These are phyloP conservation scores for Brenthis daphne DNA, from an alignment of 2,888 invertebrate genomes.

Conservation along the genomic window DNA sequence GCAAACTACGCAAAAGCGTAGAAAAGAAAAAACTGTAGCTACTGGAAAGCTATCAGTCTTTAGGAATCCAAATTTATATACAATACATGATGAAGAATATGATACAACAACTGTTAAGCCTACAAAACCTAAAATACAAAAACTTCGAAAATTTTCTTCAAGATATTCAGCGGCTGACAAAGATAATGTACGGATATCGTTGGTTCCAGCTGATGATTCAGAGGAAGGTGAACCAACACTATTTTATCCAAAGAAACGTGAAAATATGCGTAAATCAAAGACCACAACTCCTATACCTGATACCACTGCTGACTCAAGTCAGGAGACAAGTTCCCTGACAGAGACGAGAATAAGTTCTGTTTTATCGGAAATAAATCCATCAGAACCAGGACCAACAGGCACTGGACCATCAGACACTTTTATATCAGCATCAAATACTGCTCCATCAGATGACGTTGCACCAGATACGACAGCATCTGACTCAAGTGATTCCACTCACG, in stretches of 20 bases:
- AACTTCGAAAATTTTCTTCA: slow-evolving; percentile 46
- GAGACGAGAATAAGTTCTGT: slow-evolving; percentile 22
- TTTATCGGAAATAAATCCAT: slow-evolving; percentile 34
- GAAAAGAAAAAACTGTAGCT: slow-evolving; percentile 44
- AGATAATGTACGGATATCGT: slow-evolving; percentile 59
- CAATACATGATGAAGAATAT: slow-evolving; percentile 56
- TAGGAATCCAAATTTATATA: slow-evolving; percentile 62
- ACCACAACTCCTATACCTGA: slow-evolving; percentile 37
- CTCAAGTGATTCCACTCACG: slow-evolving; percentile 56
- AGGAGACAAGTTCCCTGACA: slow-evolving; percentile 22
- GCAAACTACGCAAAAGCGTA: slow-evolving; percentile 1
- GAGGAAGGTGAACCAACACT: slow-evolving; percentile 64
- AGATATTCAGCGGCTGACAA: slow-evolving; percentile 47
- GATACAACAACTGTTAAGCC: slow-evolving; percentile 33
- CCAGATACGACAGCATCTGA: slow-evolving; percentile 45
- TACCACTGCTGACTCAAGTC: slow-evolving; percentile 27
- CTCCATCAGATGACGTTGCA: slow-evolving; percentile 32
- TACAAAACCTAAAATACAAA: slow-evolving; percentile 26
- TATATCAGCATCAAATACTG: slow-evolving; percentile 27
- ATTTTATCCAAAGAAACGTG: slow-evolving; percentile 64
- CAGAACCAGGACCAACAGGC: slow-evolving; percentile 33
- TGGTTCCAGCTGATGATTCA: slow-evolving; percentile 57
- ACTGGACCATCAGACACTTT: slow-evolving; percentile 31
- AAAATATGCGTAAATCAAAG: slow-evolving; percentile 53
- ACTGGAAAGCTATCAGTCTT: slow-evolving; percentile 66